Evolutionary conservation across 2,797 vertebrate genomes (phyloP).

Genomic region (Microhierax caerulescens): DNA sequence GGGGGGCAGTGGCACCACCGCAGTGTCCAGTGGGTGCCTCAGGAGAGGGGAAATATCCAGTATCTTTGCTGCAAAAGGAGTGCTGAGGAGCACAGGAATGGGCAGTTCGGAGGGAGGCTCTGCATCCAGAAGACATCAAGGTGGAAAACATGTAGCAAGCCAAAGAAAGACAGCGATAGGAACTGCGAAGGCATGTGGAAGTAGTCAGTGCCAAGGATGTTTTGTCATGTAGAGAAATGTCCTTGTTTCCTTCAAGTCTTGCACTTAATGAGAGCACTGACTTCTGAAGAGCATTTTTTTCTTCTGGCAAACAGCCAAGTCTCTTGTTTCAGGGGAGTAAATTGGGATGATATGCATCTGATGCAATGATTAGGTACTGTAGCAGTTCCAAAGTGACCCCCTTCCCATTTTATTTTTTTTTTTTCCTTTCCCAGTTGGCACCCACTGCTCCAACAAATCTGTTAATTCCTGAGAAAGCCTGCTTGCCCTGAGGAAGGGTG

Average conservation of each 20-base stretch:
- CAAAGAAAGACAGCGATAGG: background rate
- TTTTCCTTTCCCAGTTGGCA: background rate
- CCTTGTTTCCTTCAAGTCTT: background rate
- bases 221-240: background rate
- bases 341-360: background rate
- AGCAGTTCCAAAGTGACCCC: background rate
- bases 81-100: background rate
- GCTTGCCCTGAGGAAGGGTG: background rate
- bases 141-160: background rate
- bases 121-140: background rate
- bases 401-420: too few relatives aligned
- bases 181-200: background rate
- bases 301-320: background rate
- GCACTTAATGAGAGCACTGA: background rate
- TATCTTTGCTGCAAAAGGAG: background rate
- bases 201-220: background rate
- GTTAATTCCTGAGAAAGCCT: background rate
- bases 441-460: background rate
- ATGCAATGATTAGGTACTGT: background rate
- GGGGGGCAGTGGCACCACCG: background rate
- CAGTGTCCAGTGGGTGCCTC: background rate
- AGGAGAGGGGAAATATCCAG: too few relatives aligned
- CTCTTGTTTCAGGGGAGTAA: background rate
- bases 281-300: background rate
- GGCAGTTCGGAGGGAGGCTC: background rate